Conservation (phyloP, 37 sponge, comb jelly and placozoan species). For the Tethya wilhelma region DNA sequence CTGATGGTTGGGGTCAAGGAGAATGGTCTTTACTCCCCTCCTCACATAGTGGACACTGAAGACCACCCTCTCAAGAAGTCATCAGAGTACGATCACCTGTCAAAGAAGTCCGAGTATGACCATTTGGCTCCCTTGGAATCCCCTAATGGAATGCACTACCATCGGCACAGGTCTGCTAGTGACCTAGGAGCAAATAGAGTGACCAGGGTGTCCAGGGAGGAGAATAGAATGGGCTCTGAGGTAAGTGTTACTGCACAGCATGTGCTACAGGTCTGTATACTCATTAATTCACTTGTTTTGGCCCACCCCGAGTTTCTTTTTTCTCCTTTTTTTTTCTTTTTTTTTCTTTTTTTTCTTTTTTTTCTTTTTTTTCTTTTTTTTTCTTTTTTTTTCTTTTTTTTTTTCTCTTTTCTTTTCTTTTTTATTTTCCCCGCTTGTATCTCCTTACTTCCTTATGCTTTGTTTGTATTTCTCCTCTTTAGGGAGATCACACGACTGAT, state of each 20-base stretch:
- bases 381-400: too few relatives aligned
- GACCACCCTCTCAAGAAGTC: background rate
- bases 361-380: too few relatives aligned
- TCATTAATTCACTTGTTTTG: too few relatives aligned
- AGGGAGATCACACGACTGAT: slow-evolving; percentile 2
- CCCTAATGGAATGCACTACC: too few relatives aligned
- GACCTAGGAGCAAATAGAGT: too few relatives aligned
- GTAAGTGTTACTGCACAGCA: too few relatives aligned
- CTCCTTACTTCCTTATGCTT: background rate
- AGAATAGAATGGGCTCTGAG: too few relatives aligned
- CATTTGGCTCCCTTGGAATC: slow-evolving; percentile 11
- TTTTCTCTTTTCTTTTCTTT: background rate
- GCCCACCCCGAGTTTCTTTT: too few relatives aligned
- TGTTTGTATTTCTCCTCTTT: background rate
- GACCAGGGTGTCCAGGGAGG: too few relatives aligned
- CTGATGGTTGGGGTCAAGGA: slow-evolving; percentile 12
- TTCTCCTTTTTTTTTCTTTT: too few relatives aligned
- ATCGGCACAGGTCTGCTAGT: slow-evolving; percentile 1
- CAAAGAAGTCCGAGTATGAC: slow-evolving; percentile 24
- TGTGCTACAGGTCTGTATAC: too few relatives aligned
- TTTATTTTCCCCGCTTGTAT: background rate
- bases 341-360: too few relatives aligned
- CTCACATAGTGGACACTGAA: background rate
- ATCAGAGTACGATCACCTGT: background rate
- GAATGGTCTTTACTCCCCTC: background rate